These are phyloP conservation scores for Fringilla coelebs DNA, from an alignment of 2,797 vertebrate genomes.

Conservation along the genomic window DNA sequence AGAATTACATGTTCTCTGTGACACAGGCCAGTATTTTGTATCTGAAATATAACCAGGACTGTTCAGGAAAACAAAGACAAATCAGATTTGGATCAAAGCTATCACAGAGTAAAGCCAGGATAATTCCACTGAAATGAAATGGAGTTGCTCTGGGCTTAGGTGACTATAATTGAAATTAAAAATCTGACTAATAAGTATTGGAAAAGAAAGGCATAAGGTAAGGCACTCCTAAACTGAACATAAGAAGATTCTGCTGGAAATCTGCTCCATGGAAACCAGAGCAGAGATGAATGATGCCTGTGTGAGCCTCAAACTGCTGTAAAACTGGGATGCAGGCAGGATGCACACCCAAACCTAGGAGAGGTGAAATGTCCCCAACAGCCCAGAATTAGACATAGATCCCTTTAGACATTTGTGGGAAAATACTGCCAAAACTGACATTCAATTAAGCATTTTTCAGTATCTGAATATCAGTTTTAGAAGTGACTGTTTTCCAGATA, in stretches of 20 bases:
- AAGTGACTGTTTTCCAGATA: background rate
- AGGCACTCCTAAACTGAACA: background rate
- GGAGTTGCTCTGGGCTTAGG: background rate
- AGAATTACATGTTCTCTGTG: background rate
- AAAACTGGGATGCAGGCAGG: background rate
- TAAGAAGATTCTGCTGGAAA: background rate
- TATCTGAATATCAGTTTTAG: background rate
- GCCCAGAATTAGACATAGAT: background rate
- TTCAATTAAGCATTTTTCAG: background rate
- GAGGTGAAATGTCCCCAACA: background rate
- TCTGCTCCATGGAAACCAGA: background rate
- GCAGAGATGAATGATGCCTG: background rate
- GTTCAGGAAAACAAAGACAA: background rate
- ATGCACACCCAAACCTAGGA: background rate
- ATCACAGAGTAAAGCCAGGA: background rate
- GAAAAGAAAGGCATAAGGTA: background rate
- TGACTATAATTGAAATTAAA: background rate
- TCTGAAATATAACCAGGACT: background rate
- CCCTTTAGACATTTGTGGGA: background rate
- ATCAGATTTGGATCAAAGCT: background rate
- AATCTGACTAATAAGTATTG: background rate
- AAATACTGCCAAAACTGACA: background rate
- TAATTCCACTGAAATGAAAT: conserved; percentile 18
- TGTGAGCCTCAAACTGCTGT: background rate
- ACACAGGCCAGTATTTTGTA: background rate